Conservation (phyloP, 1,140 invertebrate species). For the Belonocnema kinseyi region DNA sequence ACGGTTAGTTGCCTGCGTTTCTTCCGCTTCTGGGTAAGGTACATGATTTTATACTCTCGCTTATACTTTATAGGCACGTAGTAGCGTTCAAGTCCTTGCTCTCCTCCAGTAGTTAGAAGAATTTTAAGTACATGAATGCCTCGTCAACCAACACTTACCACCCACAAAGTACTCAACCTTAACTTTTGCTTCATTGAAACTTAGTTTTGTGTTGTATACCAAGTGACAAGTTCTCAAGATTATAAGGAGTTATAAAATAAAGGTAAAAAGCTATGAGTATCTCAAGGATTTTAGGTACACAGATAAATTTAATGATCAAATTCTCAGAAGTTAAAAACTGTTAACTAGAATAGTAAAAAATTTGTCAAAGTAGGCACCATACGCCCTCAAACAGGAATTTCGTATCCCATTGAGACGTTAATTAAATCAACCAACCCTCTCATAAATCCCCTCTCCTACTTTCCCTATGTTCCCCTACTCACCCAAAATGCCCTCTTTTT, state of each 20-base stretch:
- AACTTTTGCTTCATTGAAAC: neutral
- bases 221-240: neutral
- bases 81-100: constrained; percentile 17
- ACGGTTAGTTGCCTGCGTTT: constrained; percentile 28
- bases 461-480: too few relatives aligned
- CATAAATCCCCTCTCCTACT: too few relatives aligned
- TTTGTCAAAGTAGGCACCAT: too few relatives aligned
- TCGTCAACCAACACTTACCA: constrained; percentile 26
- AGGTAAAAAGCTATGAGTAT: neutral
- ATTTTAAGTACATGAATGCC: constrained; percentile 24
- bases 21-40: constrained; percentile 24
- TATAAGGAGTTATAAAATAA: neutral
- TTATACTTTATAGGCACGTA: constrained; percentile 6
- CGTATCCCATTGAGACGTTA: too few relatives aligned
- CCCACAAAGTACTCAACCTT: constrained; percentile 3
- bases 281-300: neutral
- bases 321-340: too few relatives aligned
- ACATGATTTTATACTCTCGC: constrained; percentile 22
- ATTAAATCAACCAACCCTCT: too few relatives aligned
- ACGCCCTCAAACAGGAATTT: too few relatives aligned
- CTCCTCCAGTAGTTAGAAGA: constrained; percentile 22
- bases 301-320: too few relatives aligned
- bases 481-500: too few relatives aligned
- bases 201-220: neutral
- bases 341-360: too few relatives aligned